These are phyloP conservation scores for Meandrusa payeni DNA, from an alignment of 2,888 invertebrate genomes.

Conservation along the genomic window DNA sequence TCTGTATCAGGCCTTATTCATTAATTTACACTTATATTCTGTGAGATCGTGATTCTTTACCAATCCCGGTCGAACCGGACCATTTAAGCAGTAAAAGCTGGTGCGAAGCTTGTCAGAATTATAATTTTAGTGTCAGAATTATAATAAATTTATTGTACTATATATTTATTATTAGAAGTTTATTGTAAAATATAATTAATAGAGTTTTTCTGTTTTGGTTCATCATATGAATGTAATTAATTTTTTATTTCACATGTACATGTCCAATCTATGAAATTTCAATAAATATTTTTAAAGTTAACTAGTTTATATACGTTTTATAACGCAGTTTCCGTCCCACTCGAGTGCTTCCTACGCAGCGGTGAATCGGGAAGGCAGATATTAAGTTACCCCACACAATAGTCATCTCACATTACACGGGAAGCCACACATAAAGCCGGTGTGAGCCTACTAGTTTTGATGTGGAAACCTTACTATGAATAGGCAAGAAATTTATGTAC, in stretches of 20 bases:
- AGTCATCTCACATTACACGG: constrained; percentile 29
- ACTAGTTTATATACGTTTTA: constrained; percentile 21
- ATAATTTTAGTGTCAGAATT: too few species aligned
- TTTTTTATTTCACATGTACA: constrained; percentile 1
- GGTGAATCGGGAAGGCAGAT: constrained; percentile 37
- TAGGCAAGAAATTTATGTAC: constrained; percentile 21
- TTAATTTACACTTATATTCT: too few species aligned
- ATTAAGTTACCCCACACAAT: constrained; percentile 56
- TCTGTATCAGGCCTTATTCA: too few species aligned
- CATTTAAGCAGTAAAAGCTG: too few species aligned
- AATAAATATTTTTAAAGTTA: constrained; percentile 19
- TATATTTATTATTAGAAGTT: too few species aligned
- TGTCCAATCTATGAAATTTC: constrained; percentile 9
- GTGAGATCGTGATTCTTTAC: too few species aligned
- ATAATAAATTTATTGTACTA: too few species aligned
- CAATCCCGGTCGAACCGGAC: too few species aligned
- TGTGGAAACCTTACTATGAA: constrained; percentile 25
- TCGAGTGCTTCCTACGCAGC: constrained; percentile 67
- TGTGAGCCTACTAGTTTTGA: constrained; percentile 29
- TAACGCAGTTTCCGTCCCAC: constrained; percentile 50
- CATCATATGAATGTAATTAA: constrained; percentile 1
- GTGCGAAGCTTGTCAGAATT: too few species aligned
- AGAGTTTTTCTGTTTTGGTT: neutral
- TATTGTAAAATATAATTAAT: too few species aligned
- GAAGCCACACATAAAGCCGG: constrained; percentile 44